Evolutionary conservation across 2,113 vertebrate species (phyloP), one percentile per base, ranked within the genome.

Genomic region (Steatornis caripensis): DNA sequence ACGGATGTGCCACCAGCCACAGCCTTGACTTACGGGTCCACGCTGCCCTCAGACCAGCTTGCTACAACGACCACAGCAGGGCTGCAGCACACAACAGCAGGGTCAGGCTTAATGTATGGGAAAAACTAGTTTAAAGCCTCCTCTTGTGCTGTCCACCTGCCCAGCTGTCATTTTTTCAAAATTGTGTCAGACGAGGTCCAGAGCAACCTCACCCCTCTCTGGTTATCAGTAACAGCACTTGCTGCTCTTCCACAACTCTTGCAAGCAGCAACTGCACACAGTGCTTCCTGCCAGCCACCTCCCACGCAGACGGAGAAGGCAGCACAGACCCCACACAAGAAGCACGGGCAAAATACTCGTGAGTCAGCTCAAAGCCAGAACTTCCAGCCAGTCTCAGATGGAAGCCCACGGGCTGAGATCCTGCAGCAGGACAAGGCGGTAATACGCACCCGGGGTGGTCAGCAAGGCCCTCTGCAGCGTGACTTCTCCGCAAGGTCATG

Each of bases 191-290:
- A 39, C 26, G 53, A 46, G 14, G 13, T 22, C 45, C 3, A 3
- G 53, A 78, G 61, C 77, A 62, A 49, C 23, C 32, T 64, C 16
- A 7, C 16, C 57, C 41, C 60, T 82, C 21, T 1, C 18, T 13
- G 18, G 39, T 36, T 53, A 53, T 1, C 0, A 0, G 54, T 3
- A 6, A 43, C 0, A 0, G n/a, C 55, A 65, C 57, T 12, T 32
- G 71, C 53, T 66, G 75, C 64, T 84, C 62, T 4, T 27, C 22
- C 79, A 12, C 49, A 54, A 10, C 37, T 66, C 75, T 23, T 5
- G 12, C 34, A 34, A 19, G 51, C 13, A 69, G 30, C 51, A 36
- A 34, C 0, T 15, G 34, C 37, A 10, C 36, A 27, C 18, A 15
- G 37, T 7, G 27, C 60, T 61, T 60, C 46, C 41, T 24, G 37